Base-by-base conservation (phyloP, 2,113 vertebrate species). In the Callocephalon fimbriatum region DNA sequence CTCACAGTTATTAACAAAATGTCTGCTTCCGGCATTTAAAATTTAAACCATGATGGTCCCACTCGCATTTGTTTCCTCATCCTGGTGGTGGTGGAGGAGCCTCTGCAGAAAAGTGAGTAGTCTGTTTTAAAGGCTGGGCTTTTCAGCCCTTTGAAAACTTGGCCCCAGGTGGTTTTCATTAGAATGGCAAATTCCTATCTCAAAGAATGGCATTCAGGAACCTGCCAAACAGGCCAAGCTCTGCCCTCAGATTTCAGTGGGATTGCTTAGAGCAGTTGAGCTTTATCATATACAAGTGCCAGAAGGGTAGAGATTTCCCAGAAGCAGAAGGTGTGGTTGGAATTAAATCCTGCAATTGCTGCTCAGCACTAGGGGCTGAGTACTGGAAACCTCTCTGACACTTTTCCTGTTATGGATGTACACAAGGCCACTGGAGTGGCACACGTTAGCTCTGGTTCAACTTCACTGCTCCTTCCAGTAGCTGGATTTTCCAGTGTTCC, bases 151-250 rank as follows among this genome's bases (percentile, higher is more conserved):
- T 96, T 97, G 95, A 93, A 97, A 97, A 76, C 91, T 97, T 95
- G 93, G 51, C 97, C 94, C n/a, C 48, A 3, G 86, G 92, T 72
- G 32, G 6, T 94, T 97, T 95, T 65, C 92, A 72, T 97, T 95
- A 85, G 94, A 97, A 95, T 92, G 83, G 80, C 88, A 96, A 97
- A 95, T 96, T 65, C 61, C 2, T 89, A 75, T 97, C 91, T 95
- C 61, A 79, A 45, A 93, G 88, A 97, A 89, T 75, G 86, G 86
- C 40, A 88, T 94, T 95, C 51, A 42, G 83, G 70, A 97, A 97
- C 96, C 94, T 92, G 94, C 84, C 3, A 2, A 93, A 86, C 96
- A 78, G 86, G 95, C 72, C 88, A 88, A 67, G 72, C 68, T 94
- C 65, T 92, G 79, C 88, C 86, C 56, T 91, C 58, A 45, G 42